Conservation (phyloP, 1,140 invertebrate genomes). For the Colletes gigas region DNA sequence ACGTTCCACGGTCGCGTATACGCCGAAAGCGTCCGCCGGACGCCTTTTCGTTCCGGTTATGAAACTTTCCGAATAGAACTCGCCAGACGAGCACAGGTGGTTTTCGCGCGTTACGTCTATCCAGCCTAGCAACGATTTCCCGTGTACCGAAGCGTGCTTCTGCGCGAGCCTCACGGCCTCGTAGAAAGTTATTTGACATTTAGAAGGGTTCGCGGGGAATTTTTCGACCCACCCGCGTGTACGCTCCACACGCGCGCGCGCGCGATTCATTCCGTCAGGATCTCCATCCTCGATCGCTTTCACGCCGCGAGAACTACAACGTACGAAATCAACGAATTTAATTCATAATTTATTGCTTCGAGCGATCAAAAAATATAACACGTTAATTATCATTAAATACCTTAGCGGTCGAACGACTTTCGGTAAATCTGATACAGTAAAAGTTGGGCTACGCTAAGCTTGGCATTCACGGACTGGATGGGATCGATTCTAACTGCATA, state of each 20-base stretch:
- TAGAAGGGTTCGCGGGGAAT: conserved; percentile 42
- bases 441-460: no score
- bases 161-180: conserved; percentile 38
- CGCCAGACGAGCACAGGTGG: conserved; percentile 11
- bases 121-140: conserved; percentile 1
- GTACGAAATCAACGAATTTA: background rate
- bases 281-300: background rate
- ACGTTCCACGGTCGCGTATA: conserved; percentile 1
- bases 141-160: background rate
- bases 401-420: no score
- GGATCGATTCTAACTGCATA: no score
- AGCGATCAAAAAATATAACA: no score
- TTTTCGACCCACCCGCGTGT: conserved; percentile 34
- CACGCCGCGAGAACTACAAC: background rate
- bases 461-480: no score
- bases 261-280: background rate
- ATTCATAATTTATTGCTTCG: no score
- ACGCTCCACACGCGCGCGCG: background rate
- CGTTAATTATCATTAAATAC: no score
- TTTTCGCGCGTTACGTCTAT: background rate
- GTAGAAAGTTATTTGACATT: conserved; percentile 68
- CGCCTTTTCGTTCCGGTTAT: conserved; percentile 39
- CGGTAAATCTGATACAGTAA: no score
- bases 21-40: conserved; percentile 19
- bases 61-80: conserved; percentile 44